phyloP scores from a whole-genome alignment of 1,140 invertebrate species.

The Batillaria attramentaria region DNA sequence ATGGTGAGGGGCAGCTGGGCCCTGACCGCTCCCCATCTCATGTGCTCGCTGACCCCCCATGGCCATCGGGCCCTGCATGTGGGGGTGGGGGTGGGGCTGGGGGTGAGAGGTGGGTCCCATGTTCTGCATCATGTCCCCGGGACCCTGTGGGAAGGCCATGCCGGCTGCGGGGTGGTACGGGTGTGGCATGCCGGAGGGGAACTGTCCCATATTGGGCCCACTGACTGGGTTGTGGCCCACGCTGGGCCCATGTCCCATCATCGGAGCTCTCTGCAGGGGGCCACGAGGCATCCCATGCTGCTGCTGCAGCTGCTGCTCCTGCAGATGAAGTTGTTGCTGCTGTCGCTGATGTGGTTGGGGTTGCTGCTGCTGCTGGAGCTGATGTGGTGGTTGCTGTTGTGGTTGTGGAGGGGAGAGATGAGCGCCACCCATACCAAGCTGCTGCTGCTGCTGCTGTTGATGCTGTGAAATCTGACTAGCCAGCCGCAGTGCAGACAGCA shows the following conservation, averaged over 20 bases:
- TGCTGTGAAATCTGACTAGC: constrained; percentile 32
- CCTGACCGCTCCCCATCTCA: not conserved
- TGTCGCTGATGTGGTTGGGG: not conserved
- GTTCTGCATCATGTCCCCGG: not conserved
- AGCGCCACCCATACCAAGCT: constrained; percentile 15
- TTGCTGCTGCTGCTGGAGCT: not conserved
- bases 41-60: constrained; percentile 6
- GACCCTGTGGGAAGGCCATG: not conserved
- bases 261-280: constrained; percentile 1
- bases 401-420: not conserved
- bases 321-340: not conserved
- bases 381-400: no score
- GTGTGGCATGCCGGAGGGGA: not conserved
- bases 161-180: not conserved
- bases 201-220: not conserved
- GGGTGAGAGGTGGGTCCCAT: not conserved
- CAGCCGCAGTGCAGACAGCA: constrained; percentile 28
- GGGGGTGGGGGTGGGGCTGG: constrained; percentile 24
- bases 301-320: constrained; percentile 10
- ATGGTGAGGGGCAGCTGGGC: constrained; percentile 11
- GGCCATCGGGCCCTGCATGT: constrained; percentile 20
- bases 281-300: not conserved
- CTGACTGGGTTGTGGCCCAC: not conserved
- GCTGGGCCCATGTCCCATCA: constrained; percentile 1
- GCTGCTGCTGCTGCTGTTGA: constrained; percentile 34